phyloP scores from a whole-genome alignment of 1,140 invertebrate genomes.

The Leptestheria dahalacensis region DNA sequence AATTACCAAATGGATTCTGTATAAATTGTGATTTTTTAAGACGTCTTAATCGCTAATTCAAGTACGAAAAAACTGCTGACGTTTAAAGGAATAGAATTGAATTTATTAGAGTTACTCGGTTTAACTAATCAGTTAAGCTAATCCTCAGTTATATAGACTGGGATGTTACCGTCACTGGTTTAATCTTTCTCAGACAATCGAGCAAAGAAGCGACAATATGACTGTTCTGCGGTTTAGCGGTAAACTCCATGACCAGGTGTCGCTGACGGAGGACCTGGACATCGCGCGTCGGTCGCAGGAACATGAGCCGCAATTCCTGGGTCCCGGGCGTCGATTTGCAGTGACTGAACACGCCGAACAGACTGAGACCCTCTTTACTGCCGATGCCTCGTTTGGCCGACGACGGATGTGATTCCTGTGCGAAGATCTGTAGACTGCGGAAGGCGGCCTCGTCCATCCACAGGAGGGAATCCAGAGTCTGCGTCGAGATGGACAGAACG shows the following conservation, averaged over 20 bases:
- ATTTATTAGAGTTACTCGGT: constrained; percentile 27
- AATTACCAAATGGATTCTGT: too few species aligned
- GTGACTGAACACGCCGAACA: constrained; percentile 46
- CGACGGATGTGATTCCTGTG: constrained; percentile 52
- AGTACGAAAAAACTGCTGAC: too few species aligned
- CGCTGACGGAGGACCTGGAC: constrained; percentile 36
- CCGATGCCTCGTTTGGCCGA: constrained; percentile 45
- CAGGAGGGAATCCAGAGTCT: constrained; percentile 40
- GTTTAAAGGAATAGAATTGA: too few species aligned
- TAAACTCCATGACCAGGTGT: constrained; percentile 44
- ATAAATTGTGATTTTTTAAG: too few species aligned
- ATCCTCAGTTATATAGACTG: constrained; percentile 15
- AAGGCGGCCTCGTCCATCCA: constrained; percentile 55
- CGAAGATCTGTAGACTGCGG: constrained; percentile 57
- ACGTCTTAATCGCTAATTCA: too few species aligned
- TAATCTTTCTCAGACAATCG: neutral
- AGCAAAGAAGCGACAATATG: constrained; percentile 29
- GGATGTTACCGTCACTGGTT: constrained; percentile 6
- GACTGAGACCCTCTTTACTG: constrained; percentile 48
- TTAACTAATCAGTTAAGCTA: constrained; percentile 16
- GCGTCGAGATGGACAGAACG: constrained; percentile 16
- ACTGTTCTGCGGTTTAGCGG: constrained; percentile 35
- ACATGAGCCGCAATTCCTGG: constrained; percentile 24
- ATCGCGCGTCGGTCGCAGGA: constrained; percentile 43
- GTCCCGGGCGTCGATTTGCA: neutral